phyloP scores from a whole-genome alignment of 2,113 vertebrate species.

The Melanerpes formicivorus region DNA sequence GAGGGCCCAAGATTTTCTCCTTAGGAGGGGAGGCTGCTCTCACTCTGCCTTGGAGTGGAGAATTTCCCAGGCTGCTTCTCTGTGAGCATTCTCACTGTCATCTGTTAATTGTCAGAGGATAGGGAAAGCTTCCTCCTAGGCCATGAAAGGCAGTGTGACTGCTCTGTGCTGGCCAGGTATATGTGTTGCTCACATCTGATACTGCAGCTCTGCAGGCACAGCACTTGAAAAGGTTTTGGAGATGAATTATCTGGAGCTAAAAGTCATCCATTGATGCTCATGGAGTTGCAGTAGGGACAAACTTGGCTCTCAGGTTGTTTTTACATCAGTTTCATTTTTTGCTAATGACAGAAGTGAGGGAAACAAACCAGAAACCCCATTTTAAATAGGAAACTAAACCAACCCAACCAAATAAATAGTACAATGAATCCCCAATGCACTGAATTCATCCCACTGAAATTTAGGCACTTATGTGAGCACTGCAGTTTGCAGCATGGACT shows the following conservation, averaged over 20 bases:
- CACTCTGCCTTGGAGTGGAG: background rate
- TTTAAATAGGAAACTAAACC: background rate
- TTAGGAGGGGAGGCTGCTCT: background rate
- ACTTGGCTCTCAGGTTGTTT: background rate
- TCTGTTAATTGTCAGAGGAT: conserved; percentile 25
- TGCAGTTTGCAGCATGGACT: background rate
- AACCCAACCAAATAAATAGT: background rate
- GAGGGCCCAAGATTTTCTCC: background rate
- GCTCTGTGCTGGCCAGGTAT: background rate
- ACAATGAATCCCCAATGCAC: background rate
- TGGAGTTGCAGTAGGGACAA: background rate
- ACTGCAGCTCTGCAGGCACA: background rate
- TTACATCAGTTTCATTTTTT: background rate
- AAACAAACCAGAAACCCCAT: background rate
- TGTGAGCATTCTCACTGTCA: conserved; percentile 1
- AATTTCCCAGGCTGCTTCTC: background rate
- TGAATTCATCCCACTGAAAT: background rate
- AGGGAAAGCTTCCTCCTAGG: background rate
- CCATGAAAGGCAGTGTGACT: conserved; percentile 53
- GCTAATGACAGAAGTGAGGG: background rate
- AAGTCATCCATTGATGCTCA: background rate
- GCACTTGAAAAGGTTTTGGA: background rate
- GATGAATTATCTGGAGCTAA: background rate
- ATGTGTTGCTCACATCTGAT: background rate
- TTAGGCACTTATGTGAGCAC: background rate